A percentile compares a stretch with the other conserved stretches of the same genome.
Evolutionary conservation across 1,140 invertebrate genomes (phyloP).

Genomic region (Zophobas morio): DNA sequence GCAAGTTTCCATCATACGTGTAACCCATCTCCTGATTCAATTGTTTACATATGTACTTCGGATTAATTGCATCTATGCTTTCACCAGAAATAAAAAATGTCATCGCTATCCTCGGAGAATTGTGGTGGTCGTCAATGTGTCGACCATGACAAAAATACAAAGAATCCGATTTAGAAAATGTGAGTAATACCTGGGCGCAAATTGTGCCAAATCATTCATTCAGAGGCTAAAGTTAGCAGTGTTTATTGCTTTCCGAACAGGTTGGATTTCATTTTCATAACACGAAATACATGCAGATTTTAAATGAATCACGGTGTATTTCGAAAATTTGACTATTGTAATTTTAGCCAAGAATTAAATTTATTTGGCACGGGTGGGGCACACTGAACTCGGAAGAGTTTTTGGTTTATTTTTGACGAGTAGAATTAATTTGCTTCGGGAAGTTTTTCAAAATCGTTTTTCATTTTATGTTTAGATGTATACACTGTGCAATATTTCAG

Average conservation of each 20-base stretch:
- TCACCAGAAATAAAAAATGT: neutral
- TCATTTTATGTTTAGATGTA: too few relatives aligned
- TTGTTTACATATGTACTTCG: constrained; percentile 42
- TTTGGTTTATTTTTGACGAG: too few relatives aligned
- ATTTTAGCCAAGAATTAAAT: too few relatives aligned
- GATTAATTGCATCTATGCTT: neutral
- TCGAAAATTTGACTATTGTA: too few relatives aligned
- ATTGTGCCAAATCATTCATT: constrained; percentile 47
- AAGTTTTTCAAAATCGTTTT: too few relatives aligned
- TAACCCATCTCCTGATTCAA: constrained; percentile 38
- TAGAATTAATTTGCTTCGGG: too few relatives aligned
- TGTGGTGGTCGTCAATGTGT: neutral
- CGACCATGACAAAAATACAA: constrained; percentile 15
- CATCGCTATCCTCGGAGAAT: neutral
- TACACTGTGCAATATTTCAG: too few relatives aligned
- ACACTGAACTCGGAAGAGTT: too few relatives aligned
- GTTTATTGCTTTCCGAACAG: constrained; percentile 34
- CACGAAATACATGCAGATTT: too few relatives aligned
- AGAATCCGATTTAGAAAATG: constrained; percentile 41
- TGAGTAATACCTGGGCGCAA: constrained; percentile 38
- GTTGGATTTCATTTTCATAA: constrained; percentile 3
- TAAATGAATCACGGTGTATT: too few relatives aligned
- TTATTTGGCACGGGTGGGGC: too few relatives aligned
- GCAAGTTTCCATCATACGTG: constrained; percentile 55
- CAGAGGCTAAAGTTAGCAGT: constrained; percentile 40